A percentile compares a stretch with the other conserved stretches of the same genome.
Evolutionary conservation across 2,113 vertebrate species (phyloP).

Genomic region (Microtus pennsylvanicus): DNA sequence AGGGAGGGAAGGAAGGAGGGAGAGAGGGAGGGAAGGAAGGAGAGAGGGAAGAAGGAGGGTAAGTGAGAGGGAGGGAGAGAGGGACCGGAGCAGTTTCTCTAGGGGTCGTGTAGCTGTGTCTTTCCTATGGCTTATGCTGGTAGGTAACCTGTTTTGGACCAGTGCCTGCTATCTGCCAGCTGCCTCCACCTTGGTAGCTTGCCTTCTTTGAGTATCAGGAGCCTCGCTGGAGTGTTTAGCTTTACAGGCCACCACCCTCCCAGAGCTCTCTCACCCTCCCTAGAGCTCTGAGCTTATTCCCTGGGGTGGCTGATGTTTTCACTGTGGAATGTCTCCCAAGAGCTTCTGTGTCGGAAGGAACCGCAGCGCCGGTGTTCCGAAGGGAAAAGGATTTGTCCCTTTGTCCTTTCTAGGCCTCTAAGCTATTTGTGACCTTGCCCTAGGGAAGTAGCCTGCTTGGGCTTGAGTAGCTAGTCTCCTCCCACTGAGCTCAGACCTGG

Average conservation of each 20-base stretch:
- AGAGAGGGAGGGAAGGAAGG: fast-evolving
- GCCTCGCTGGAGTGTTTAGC: neutral
- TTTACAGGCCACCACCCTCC: neutral
- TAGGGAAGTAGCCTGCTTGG: too few relatives aligned
- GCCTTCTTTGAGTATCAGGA: neutral
- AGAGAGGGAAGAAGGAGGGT: fast-evolving
- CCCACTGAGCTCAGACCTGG: neutral
- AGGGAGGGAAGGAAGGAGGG: fast-evolving
- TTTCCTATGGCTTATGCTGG: neutral
- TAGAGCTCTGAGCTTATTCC: neutral
- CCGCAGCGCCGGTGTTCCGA: too few relatives aligned
- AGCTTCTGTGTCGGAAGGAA: neutral
- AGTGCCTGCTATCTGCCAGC: neutral
- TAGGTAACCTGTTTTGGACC: neutral
- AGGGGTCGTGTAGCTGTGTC: neutral
- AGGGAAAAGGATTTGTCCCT: neutral
- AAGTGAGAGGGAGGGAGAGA: too few relatives aligned
- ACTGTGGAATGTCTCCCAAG: neutral
- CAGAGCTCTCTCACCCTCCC: neutral
- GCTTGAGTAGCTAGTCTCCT: neutral
- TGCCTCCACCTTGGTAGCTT: too few relatives aligned
- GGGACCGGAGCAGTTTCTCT: neutral
- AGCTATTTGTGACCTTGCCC: too few relatives aligned
- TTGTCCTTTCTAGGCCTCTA: neutral
- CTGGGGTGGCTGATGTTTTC: neutral